Percentiles rank a stretch among this genome's conserved stretches.
phyloP scores from a whole-genome alignment of 2,888 invertebrate species.

The Megastigmus dorsalis region DNA sequence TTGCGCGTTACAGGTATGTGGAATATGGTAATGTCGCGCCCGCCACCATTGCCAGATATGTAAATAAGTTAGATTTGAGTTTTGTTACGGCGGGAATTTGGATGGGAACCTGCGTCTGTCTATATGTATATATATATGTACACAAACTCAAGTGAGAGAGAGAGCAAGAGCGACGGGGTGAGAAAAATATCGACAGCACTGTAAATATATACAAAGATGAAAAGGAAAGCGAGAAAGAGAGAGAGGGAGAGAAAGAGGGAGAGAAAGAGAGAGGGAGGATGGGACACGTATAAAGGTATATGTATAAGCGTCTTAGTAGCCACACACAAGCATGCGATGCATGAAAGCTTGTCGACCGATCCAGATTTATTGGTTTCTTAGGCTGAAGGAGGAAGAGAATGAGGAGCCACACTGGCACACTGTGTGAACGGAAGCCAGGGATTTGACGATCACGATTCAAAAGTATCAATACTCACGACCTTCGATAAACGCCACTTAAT shows the following conservation, averaged over 20 bases:
- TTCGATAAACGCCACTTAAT: constrained; percentile 5
- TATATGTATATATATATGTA: constrained; percentile 56
- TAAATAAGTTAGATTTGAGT: constrained; percentile 74
- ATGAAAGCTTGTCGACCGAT: constrained; percentile 63
- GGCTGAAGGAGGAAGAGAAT: constrained; percentile 40
- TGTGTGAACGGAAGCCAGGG: constrained; percentile 71
- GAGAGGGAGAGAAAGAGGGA: constrained; percentile 25
- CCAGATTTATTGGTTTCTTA: constrained; percentile 72
- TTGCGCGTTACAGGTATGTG: constrained; percentile 58
- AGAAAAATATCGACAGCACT: constrained; percentile 41
- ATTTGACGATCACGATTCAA: constrained; percentile 55
- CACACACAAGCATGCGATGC: constrained; percentile 66
- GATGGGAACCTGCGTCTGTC: constrained; percentile 74
- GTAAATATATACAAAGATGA: neutral
- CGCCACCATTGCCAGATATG: constrained; percentile 71
- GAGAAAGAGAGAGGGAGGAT: constrained; percentile 45
- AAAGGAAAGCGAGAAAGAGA: constrained; percentile 2
- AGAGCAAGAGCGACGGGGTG: constrained; percentile 33
- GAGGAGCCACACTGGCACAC: constrained; percentile 51
- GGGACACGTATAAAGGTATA: too few relatives aligned
- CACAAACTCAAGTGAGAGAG: constrained; percentile 55
- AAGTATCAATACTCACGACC: constrained; percentile 45
- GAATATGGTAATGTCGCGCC: constrained; percentile 71
- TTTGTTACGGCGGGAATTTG: constrained; percentile 69
- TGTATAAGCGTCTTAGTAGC: constrained; percentile 74